Evolutionary conservation across 2,888 invertebrate species (phyloP).

Genomic region (Drosophila suboccidentalis): DNA sequence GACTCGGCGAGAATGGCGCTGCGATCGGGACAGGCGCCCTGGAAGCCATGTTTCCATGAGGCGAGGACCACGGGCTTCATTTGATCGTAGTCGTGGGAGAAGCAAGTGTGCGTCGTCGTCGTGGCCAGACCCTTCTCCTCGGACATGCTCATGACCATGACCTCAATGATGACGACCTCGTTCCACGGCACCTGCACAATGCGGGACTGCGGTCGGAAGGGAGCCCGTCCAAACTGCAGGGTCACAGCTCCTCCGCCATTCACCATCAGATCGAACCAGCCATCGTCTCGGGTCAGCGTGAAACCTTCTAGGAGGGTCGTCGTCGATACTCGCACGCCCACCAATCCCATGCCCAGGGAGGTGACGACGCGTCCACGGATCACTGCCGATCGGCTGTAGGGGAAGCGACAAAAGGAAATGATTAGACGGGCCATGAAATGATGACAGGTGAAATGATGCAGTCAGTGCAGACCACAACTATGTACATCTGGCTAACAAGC

Average conservation of each 20-base stretch:
- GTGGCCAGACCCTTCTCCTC: slow-evolving; percentile 91
- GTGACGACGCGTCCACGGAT: slow-evolving; percentile 98
- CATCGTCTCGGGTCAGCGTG: slow-evolving; percentile 95
- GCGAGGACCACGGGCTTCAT: slow-evolving; percentile 97
- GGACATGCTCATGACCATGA: slow-evolving; percentile 92
- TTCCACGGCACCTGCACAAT: slow-evolving; percentile 98
- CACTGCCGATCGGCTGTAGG: slow-evolving; percentile 96
- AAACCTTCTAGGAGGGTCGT: slow-evolving; percentile 98
- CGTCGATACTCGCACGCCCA: slow-evolving; percentile 98
- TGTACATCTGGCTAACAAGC: slow-evolving; percentile 61
- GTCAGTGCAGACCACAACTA: slow-evolving; percentile 20
- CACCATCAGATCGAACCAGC: slow-evolving; percentile 99
- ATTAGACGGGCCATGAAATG: slow-evolving; percentile 59
- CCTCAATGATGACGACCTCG: slow-evolving; percentile 97
- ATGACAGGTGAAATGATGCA: neutral
- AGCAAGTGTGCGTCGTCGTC: slow-evolving; percentile 91
- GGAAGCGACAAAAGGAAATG: slow-evolving; percentile 33
- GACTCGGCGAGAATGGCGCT: slow-evolving; percentile 96
- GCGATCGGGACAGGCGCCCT: slow-evolving; percentile 97
- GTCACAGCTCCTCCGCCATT: slow-evolving; percentile 99
- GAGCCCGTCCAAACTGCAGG: slow-evolving; percentile 96
- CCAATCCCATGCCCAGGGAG: slow-evolving; percentile 95
- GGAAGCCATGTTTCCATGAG: slow-evolving; percentile 97
- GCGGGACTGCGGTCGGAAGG: slow-evolving; percentile 94
- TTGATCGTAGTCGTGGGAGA: slow-evolving; percentile 95